Evolutionary conservation across 2,113 vertebrate species (phyloP).

Genomic region (Nesogale talazaci): DNA sequence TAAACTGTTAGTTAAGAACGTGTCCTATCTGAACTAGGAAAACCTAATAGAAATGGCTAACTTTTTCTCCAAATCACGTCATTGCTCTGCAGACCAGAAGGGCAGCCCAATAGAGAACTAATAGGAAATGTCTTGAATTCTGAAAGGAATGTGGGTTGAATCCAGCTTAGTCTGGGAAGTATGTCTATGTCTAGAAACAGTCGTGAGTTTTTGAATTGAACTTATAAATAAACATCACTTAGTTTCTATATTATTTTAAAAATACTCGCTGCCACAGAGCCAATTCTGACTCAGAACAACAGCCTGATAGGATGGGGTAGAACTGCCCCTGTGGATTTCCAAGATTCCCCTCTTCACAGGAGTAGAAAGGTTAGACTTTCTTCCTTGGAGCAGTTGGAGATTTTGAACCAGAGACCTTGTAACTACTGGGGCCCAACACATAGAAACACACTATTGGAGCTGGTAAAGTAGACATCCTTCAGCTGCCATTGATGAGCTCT

Average conservation of each 20-base stretch:
- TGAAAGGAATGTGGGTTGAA: neutral
- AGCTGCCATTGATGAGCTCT: neutral
- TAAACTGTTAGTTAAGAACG: constrained; percentile 57
- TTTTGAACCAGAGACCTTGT: too few species aligned
- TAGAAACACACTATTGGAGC: neutral
- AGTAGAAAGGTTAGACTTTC: too few species aligned
- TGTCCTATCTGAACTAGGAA: constrained; percentile 31
- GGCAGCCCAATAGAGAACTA: neutral
- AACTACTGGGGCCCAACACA: neutral
- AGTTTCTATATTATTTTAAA: neutral
- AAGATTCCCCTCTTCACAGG: too few species aligned
- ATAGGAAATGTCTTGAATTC: neutral
- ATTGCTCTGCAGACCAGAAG: neutral
- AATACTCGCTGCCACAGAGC: too few species aligned
- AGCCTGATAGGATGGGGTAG: too few species aligned
- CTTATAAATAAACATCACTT: constrained; percentile 21
- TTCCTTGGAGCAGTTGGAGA: too few species aligned
- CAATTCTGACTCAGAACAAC: too few species aligned
- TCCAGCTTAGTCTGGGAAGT: neutral
- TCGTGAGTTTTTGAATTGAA: neutral
- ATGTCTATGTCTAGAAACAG: constrained; percentile 17
- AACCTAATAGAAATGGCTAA: constrained; percentile 54
- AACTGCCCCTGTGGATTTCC: too few species aligned
- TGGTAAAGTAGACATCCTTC: constrained; percentile 11
- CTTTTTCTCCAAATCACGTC: neutral